A percentile compares a stretch with the other conserved stretches of the same genome.
Conservation (phyloP, 2,888 invertebrate species). For the Pantelozetes paolii region DNA sequence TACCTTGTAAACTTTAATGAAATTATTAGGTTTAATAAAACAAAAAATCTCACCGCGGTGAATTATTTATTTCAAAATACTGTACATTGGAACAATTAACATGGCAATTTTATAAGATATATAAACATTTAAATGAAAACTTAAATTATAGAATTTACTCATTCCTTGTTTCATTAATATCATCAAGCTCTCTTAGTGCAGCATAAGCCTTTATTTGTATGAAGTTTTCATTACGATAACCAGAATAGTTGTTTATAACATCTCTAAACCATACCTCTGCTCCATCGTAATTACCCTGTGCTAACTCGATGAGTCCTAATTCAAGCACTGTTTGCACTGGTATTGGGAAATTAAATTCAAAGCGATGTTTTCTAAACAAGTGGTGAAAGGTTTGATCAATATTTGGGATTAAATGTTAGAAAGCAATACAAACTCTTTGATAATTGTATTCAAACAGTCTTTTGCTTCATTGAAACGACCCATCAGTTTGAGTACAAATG, state of each 20-base stretch:
- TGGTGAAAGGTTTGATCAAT: neutral
- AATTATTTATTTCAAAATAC: too few species aligned
- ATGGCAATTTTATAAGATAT: too few species aligned
- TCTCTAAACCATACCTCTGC: constrained; percentile 42
- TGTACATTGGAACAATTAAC: too few species aligned
- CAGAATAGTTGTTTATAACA: constrained; percentile 37
- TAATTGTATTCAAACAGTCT: constrained; percentile 28
- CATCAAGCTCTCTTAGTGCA: constrained; percentile 33
- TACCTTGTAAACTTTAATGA: too few species aligned
- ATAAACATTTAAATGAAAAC: too few species aligned
- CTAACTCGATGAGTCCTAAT: constrained; percentile 40
- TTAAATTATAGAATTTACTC: too few species aligned
- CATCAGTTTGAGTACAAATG: constrained; percentile 15
- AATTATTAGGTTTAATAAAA: too few species aligned
- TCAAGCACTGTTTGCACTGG: constrained; percentile 41
- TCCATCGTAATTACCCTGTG: neutral
- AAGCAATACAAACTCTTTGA: constrained; percentile 23
- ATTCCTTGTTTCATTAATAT: too few species aligned
- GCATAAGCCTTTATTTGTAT: constrained; percentile 40
- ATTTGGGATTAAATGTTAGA: neutral
- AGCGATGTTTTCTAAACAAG: constrained; percentile 1
- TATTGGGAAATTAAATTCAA: constrained; percentile 36
- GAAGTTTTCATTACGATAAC: constrained; percentile 36
- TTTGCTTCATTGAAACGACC: constrained; percentile 12
- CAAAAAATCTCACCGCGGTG: too few species aligned